Base-by-base conservation (phyloP, 1,140 invertebrate genomes). In the Drosophila saltans region DNA sequence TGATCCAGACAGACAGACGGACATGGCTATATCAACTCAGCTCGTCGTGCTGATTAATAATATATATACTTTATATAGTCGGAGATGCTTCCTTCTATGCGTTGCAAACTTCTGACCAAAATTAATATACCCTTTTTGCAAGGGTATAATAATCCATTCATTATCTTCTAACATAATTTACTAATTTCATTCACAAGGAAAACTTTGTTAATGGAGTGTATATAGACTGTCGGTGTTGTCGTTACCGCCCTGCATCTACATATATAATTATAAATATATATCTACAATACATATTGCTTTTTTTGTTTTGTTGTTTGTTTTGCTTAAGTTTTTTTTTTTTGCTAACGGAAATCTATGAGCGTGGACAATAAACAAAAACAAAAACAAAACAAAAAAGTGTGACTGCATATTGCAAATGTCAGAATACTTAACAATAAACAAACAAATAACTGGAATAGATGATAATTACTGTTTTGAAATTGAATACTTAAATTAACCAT, bases 291-390 rank as follows among this genome's bases (percentile, higher is more conserved):
- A 21, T 26, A 36, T 52, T 52, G 2, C n/a, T 9, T 9, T 24
- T 21, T 52, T 52, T 52, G 45, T 52, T 52, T 52, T 26, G 24
- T 48, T 10, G 40, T 56, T 21, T 59, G 30, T 8, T 24, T 36
- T 62, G 59, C 26, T 28, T 41, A 24, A 60, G 45, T 67, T 40
- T 62, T 74, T 16, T 24, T 41, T 66, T 61, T 77, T 66, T 65
- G 45, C 67, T 72, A 74, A 72, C 62, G 74, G 59, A 45, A 41
- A 62, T 62, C 24, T 62, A 28, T 43, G 40, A 41, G 39, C 36
- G 16, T 39, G 16, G 16, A 60, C 58, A 60, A 60, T 60, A 33
- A 56, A 57, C 6, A 11, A 40, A 68, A 40, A 5, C 7, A 55
- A 2, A 21, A 52, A 69, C 40, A 36, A 7, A 0, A 0, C n/a